Percentiles rank a stretch among this genome's conserved stretches.
Evolutionary conservation across 2,113 vertebrate genomes (phyloP).

Genomic region (Psittacus erithacus): DNA sequence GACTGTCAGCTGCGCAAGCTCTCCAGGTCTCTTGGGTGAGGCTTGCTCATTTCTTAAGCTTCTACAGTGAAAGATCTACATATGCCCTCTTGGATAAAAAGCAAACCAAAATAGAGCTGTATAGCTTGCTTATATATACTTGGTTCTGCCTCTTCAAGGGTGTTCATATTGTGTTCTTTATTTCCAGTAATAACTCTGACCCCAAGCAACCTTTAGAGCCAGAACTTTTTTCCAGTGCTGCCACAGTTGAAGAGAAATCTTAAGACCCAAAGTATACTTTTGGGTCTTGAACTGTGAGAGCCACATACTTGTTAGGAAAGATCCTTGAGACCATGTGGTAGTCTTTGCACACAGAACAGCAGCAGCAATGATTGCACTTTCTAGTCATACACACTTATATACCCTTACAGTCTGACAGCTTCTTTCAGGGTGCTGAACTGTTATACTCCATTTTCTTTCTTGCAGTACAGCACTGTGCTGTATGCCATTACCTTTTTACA

Average conservation of each 20-base stretch:
- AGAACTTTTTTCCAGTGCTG: neutral
- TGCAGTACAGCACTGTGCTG: neutral
- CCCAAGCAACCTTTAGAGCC: neutral
- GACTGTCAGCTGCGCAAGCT: neutral
- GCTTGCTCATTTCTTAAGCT: neutral
- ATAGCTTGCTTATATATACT: neutral
- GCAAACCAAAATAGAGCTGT: neutral
- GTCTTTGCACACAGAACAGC: neutral
- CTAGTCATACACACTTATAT: neutral
- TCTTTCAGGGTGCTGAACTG: neutral
- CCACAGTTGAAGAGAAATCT: neutral
- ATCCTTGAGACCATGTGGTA: fast-evolving
- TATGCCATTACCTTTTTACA: neutral
- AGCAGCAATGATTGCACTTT: neutral
- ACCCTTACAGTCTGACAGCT: neutral
- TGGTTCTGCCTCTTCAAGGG: neutral
- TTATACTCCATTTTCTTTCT: neutral
- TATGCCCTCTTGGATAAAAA: neutral
- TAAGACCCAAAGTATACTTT: neutral
- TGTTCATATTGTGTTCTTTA: neutral
- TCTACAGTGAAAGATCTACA: neutral
- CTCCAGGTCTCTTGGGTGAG: neutral
- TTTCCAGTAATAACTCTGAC: neutral
- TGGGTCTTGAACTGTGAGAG: neutral
- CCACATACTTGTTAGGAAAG: neutral